Evolutionary conservation across 2,888 invertebrate species (phyloP), one percentile per base, ranked within the genome.

Genomic region (Acleris laterana): DNA sequence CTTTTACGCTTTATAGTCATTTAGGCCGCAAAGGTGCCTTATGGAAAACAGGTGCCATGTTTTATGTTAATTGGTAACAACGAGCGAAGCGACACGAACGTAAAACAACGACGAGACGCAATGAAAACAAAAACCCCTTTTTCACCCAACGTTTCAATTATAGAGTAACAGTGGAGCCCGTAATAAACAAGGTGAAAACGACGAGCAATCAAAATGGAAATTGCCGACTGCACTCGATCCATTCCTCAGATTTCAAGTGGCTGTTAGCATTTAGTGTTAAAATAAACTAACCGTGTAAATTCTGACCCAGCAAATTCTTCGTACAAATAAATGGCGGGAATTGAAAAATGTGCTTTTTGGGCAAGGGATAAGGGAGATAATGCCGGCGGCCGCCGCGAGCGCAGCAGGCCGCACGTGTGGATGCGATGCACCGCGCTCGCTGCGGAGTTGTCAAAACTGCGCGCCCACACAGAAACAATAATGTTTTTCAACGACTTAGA

Each of bases 241-340:
- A 70, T 71, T 72, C 69, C 70, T 71, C 71, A 73, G 73, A 72
- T 73, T 73, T 71, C 67, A 72, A 75, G 72, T 74, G 74, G 71
- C 63, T 72, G 70, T 72, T 70, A 71, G 71, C 74, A 73, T 76
- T 75, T 72, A 71, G 73, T 73, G 72, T 76, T 76, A 77, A 81
- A 81, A 81, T 81, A 79, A 82, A 82, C 81, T 74, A 76, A 77
- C 77, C 77, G 77, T 80, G 74, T 72, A 78, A 75, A 79, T 74
- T 74, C 70, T 75, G 71, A 76, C 72, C 75, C 71, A 66, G 65
- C 65, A 44, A 59, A 69, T 44, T 56, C 62, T 50, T 51, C 69
- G 50, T 70, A 65, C 63, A 63, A 32, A 68, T 63, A 62, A 48
- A 63, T 62, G 17, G 63, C 50, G 51, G 25, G 44, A 58, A 50